These are phyloP conservation scores for Chloroceryle aenea DNA, from an alignment of 2,113 vertebrate species.

Conservation along the genomic window DNA sequence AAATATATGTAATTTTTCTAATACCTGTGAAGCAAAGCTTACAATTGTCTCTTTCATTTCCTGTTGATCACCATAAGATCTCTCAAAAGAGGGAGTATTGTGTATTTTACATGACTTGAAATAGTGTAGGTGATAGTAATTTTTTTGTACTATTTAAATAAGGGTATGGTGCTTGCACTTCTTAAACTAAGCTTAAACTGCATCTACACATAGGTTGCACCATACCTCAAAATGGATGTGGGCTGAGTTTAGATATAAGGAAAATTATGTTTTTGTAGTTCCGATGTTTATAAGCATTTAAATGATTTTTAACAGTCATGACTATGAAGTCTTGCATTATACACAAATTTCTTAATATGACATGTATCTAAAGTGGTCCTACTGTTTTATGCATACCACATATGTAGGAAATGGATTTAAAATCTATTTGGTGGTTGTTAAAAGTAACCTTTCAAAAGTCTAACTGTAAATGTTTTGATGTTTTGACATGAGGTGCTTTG, in stretches of 20 bases:
- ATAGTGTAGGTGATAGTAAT: conserved; percentile 1
- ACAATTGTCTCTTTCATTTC: conserved; percentile 28
- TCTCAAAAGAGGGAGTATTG: conserved; percentile 13
- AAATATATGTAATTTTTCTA: conserved; percentile 31
- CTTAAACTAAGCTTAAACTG: not conserved
- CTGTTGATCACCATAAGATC: not conserved
- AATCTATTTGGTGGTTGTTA: not conserved
- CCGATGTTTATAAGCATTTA: not conserved
- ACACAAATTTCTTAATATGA: not conserved
- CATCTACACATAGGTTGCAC: not conserved
- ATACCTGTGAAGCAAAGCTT: conserved; percentile 45
- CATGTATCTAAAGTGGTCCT: not conserved
- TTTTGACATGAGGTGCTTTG: not conserved
- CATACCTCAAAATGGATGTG: not conserved
- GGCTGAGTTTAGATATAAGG: not conserved
- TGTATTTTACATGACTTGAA: conserved; percentile 41
- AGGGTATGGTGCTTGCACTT: not conserved
- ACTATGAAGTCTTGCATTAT: not conserved
- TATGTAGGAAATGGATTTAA: not conserved
- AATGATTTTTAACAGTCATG: not conserved
- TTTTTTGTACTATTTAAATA: not conserved
- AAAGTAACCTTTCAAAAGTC: not conserved
- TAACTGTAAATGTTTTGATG: not conserved
- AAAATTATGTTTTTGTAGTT: not conserved
- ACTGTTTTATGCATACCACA: not conserved